Conservation (phyloP, 2,113 vertebrate genomes). For the Diadophis punctatus region DNA sequence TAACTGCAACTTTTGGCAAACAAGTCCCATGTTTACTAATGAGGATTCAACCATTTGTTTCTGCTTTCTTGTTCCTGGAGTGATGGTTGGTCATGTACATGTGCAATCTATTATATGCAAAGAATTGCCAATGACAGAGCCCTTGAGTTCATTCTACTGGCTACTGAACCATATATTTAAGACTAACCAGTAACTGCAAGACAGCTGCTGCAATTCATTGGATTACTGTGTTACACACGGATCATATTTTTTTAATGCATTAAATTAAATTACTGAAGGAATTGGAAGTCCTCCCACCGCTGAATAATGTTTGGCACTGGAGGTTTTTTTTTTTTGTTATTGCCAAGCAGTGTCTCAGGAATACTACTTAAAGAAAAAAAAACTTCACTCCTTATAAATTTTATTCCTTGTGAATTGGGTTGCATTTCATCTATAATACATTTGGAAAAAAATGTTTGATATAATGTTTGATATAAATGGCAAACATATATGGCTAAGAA, state of each 20-base stretch:
- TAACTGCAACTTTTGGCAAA: neutral
- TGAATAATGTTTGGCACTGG: neutral
- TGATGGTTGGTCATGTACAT: constrained; percentile 28
- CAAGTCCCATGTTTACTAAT: constrained; percentile 9
- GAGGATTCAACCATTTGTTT: neutral
- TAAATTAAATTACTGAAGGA: neutral
- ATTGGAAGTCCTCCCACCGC: neutral
- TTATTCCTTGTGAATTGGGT: neutral
- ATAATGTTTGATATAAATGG: no score
- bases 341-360: neutral
- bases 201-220: constrained; percentile 29
- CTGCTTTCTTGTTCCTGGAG: neutral
- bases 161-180: constrained; percentile 22
- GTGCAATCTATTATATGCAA: neutral
- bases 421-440: neutral
- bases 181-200: constrained; percentile 31
- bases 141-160: neutral
- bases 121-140: neutral
- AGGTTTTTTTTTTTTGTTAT: neutral
- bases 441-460: neutral
- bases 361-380: neutral
- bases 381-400: neutral
- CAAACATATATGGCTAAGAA: accelerated
- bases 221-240: constrained; percentile 5
- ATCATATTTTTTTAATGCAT: neutral